phyloP scores from a whole-genome alignment of 2,888 invertebrate genomes.

The Isoperla grammatica region DNA sequence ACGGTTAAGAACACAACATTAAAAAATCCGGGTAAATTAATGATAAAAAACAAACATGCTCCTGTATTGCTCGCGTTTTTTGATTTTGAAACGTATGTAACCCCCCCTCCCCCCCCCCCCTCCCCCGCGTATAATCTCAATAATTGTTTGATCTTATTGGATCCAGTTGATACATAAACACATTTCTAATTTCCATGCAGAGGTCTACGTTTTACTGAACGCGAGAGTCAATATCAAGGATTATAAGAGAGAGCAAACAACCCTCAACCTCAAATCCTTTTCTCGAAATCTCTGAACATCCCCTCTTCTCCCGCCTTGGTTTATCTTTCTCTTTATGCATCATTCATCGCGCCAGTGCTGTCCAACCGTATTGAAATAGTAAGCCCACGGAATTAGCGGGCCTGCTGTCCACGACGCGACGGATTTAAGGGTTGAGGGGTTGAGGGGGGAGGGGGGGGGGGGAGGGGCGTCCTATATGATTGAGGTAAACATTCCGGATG shows the following conservation, averaged over 20 bases:
- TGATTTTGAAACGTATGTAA: no score
- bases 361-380: background rate
- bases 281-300: background rate
- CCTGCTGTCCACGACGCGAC: slow-evolving; percentile 1
- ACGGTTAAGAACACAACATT: no score
- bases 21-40: no score
- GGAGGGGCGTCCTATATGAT: background rate
- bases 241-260: background rate
- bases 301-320: background rate
- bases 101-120: no score
- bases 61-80: no score
- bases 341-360: background rate
- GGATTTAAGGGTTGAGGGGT: background rate
- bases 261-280: slow-evolving; percentile 6
- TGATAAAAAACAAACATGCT: no score
- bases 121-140: no score
- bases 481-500: background rate
- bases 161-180: no score
- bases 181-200: no score
- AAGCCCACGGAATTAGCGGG: background rate
- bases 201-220: background rate
- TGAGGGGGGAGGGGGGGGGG: background rate
- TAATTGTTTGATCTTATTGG: no score
- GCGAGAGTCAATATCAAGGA: background rate
- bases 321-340: slow-evolving; percentile 4